Evolutionary conservation across 2,797 vertebrate genomes (phyloP).

Genomic region (Sciaenops ocellatus): DNA sequence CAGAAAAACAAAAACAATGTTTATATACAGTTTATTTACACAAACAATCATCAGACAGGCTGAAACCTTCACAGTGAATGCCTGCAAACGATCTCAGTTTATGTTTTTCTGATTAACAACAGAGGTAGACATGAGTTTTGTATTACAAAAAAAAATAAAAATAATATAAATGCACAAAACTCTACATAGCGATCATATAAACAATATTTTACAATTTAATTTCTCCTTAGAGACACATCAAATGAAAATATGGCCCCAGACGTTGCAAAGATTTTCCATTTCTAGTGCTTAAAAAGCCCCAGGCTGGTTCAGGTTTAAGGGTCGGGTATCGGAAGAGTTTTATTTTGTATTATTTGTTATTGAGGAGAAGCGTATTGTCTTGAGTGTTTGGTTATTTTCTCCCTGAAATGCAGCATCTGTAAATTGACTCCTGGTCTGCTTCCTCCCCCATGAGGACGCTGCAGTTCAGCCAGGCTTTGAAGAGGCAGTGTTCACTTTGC

Average conservation of each 20-base stretch:
- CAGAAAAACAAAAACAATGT: background rate
- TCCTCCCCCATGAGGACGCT: background rate
- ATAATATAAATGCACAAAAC: slow-evolving; percentile 72
- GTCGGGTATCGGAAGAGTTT: background rate
- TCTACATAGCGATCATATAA: slow-evolving; percentile 56
- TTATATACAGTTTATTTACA: slow-evolving; percentile 82
- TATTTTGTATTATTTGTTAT: background rate
- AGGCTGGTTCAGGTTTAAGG: background rate
- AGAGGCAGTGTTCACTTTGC: slow-evolving; percentile 14
- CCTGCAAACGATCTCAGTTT: slow-evolving; percentile 29
- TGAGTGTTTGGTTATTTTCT: background rate
- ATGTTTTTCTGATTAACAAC: slow-evolving; percentile 44
- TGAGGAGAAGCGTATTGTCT: background rate
- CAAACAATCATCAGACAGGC: slow-evolving; percentile 31
- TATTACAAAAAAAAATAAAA: slow-evolving; percentile 46
- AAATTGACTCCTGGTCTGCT: slow-evolving; percentile 4
- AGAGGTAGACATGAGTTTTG: slow-evolving; percentile 79
- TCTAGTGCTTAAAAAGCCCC: slow-evolving; percentile 45
- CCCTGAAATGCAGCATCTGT: slow-evolving; percentile 37
- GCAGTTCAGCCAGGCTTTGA: slow-evolving; percentile 3
- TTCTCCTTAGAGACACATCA: slow-evolving; percentile 27
- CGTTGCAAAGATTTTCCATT: background rate
- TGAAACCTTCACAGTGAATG: slow-evolving; percentile 51
- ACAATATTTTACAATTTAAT: slow-evolving; percentile 76
- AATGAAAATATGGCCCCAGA: background rate